Percentiles rank a stretch among this genome's conserved stretches.
phyloP scores from a whole-genome alignment of 2,797 vertebrate genomes.

The Labeo calbasu region DNA sequence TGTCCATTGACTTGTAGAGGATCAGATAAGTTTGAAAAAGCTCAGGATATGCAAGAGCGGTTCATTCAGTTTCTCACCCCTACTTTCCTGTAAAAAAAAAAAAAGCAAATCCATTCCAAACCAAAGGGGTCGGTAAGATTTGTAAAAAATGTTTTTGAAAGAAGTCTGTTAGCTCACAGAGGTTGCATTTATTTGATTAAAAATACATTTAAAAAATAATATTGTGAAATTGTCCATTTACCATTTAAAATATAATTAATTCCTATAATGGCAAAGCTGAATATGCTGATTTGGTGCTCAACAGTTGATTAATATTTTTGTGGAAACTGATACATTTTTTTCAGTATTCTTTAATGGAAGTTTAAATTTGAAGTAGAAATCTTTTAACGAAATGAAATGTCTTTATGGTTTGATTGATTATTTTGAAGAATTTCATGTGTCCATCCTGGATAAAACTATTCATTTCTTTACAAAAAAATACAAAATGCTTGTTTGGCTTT shows the following conservation, averaged over 20 bases:
- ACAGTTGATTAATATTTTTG: background rate
- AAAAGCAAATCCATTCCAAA: background rate
- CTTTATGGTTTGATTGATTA: background rate
- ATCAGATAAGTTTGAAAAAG: background rate
- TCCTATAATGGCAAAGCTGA: background rate
- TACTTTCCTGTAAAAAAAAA: no score
- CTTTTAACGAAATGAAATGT: background rate
- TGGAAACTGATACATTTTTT: background rate
- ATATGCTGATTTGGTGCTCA: background rate
- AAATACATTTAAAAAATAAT: background rate
- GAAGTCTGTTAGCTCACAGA: background rate
- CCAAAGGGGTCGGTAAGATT: background rate
- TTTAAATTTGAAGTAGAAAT: background rate
- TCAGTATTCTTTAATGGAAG: no score
- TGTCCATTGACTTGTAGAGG: background rate
- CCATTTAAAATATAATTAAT: background rate
- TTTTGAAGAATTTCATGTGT: background rate
- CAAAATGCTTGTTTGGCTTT: background rate
- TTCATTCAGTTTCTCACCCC: no score
- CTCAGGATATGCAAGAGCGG: no score
- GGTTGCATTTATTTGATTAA: background rate
- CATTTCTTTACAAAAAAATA: no score
- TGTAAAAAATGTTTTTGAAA: background rate
- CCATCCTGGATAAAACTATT: background rate
- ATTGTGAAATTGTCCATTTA: background rate